Percentiles rank a stretch among this genome's conserved stretches.
These are phyloP conservation scores for Seriola aureovittata DNA, from an alignment of 2,113 vertebrate species.

Conservation along the genomic window DNA sequence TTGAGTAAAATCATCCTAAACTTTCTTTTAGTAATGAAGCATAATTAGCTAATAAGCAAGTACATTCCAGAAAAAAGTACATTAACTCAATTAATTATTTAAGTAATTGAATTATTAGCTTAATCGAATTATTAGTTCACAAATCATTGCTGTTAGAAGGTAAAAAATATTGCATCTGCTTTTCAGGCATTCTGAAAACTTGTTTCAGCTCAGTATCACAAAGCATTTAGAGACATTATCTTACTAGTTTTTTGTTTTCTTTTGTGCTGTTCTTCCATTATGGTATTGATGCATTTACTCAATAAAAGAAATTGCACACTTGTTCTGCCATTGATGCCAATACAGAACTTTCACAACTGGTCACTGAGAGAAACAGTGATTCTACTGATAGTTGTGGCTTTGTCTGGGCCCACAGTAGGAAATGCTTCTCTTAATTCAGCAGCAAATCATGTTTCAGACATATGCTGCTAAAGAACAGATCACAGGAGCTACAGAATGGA, in stretches of 20 bases:
- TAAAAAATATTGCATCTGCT: background rate
- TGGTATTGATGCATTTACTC: background rate
- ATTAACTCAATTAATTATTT: background rate
- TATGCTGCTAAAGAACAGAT: constrained; percentile 9
- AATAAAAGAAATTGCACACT: background rate
- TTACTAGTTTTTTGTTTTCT: no score
- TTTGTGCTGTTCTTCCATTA: no score
- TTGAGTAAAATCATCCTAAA: background rate
- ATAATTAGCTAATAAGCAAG: background rate
- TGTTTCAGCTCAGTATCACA: background rate
- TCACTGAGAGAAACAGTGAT: background rate
- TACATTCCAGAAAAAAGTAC: background rate
- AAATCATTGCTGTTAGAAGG: background rate
- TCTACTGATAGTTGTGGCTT: background rate
- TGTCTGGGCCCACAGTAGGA: background rate
- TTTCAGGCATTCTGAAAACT: background rate
- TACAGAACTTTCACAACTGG: no score
- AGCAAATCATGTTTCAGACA: constrained; percentile 6
- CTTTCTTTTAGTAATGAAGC: background rate
- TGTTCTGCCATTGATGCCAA: background rate
- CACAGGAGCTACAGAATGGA: constrained; percentile 1
- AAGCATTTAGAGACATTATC: background rate
- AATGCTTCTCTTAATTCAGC: background rate
- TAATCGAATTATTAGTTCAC: background rate
- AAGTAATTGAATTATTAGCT: background rate